phyloP scores from a whole-genome alignment of 2,797 vertebrate genomes.

The Linurgus olivaceus region DNA sequence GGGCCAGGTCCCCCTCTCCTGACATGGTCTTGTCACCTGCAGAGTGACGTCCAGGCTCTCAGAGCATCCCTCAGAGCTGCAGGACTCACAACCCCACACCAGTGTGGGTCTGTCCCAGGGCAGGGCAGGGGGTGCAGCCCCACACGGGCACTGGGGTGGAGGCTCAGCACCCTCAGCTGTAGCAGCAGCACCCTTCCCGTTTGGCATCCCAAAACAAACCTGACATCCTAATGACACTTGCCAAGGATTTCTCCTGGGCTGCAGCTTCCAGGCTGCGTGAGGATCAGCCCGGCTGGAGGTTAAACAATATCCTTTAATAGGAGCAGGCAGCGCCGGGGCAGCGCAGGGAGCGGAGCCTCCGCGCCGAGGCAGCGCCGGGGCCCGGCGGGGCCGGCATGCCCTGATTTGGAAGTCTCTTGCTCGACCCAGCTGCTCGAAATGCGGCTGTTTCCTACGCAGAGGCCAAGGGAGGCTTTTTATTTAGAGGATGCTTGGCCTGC shows the following conservation, averaged over 20 bases:
- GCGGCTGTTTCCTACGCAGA: background rate
- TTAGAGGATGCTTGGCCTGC: background rate
- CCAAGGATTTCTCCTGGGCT: background rate
- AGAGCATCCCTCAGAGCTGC: background rate
- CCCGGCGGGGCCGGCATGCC: background rate
- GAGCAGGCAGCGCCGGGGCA: background rate
- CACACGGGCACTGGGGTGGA: background rate
- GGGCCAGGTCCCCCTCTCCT: background rate
- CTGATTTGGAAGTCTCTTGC: constrained; percentile 47
- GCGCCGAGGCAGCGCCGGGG: background rate
- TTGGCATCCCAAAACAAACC: background rate
- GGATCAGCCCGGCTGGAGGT: background rate
- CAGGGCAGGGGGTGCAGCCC: background rate
- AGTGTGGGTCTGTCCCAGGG: background rate
- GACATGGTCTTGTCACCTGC: background rate
- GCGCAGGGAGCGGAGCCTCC: background rate
- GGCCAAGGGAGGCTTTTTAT: background rate
- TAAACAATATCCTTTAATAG: constrained; percentile 50
- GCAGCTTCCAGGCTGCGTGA: background rate
- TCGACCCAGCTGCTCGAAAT: background rate
- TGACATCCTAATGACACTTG: background rate
- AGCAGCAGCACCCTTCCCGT: background rate
- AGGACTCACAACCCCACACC: background rate
- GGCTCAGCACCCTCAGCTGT: background rate
- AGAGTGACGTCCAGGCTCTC: background rate